phyloP scores from a whole-genome alignment of 2,113 vertebrate genomes.

The Oryzias celebensis region DNA sequence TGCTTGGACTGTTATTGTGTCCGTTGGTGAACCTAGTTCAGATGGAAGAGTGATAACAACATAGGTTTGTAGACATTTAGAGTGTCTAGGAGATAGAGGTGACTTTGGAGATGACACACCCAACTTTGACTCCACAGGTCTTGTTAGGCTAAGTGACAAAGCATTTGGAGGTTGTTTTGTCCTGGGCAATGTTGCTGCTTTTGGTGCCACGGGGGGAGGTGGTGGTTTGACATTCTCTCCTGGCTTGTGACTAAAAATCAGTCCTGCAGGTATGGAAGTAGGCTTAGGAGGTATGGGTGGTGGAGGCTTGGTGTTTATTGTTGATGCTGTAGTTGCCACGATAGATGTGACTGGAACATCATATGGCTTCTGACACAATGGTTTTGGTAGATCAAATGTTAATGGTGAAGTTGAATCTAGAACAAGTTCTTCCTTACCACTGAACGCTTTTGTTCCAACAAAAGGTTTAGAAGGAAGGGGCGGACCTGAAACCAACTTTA shows the following conservation, averaged over 20 bases:
- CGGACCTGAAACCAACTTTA: slow-evolving; percentile 36
- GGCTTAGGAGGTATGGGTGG: slow-evolving; percentile 96
- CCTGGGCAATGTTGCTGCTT: slow-evolving; percentile 82
- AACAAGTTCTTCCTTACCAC: slow-evolving; percentile 67
- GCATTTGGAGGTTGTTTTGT: slow-evolving; percentile 81
- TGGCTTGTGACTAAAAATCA: slow-evolving; percentile 89
- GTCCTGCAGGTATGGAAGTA: slow-evolving; percentile 86
- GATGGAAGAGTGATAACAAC: slow-evolving; percentile 97
- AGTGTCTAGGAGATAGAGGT: slow-evolving; percentile 87
- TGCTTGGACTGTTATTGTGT: slow-evolving; percentile 82
- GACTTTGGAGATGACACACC: slow-evolving; percentile 86
- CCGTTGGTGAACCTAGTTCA: slow-evolving; percentile 92
- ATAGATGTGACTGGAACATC: slow-evolving; percentile 33
- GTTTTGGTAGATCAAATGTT: slow-evolving; percentile 76
- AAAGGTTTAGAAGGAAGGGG: slow-evolving; percentile 73
- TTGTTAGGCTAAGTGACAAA: slow-evolving; percentile 86
- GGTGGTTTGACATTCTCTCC: slow-evolving; percentile 86
- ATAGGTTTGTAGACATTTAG: slow-evolving; percentile 91
- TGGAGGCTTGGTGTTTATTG: slow-evolving; percentile 78
- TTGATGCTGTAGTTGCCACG: slow-evolving; percentile 31
- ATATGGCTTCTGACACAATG: slow-evolving; percentile 76
- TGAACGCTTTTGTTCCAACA: slow-evolving; percentile 72
- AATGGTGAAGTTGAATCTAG: slow-evolving; percentile 70
- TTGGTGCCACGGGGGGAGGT: slow-evolving; percentile 76
- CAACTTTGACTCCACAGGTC: slow-evolving; percentile 84